Conservation (phyloP, 2,113 vertebrate genomes). For the Ciconia maguari region DNA sequence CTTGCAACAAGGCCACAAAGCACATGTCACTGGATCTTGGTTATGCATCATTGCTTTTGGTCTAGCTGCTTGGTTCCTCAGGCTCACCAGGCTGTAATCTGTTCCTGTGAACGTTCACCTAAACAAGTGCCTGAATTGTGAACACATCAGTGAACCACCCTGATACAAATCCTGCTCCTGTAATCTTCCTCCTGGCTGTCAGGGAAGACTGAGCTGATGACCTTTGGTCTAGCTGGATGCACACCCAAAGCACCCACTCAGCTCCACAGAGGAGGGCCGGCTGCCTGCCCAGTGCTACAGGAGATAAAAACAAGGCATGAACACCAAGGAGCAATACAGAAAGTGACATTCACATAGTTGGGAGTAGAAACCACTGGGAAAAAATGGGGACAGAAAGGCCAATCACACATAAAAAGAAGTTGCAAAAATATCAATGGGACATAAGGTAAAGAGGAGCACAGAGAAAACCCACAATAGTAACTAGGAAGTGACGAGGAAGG, state of each 20-base stretch:
- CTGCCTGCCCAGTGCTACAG: not conserved
- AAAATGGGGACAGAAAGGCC: not conserved
- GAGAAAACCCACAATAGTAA: not conserved
- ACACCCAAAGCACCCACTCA: not conserved
- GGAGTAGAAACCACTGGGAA: not conserved
- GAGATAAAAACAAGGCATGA: not conserved
- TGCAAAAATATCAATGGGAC: not conserved
- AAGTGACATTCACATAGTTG: not conserved
- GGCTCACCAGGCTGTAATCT: not conserved
- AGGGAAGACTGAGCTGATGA: not conserved
- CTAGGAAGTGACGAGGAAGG: not conserved
- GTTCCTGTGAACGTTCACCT: not conserved
- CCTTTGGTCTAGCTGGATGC: not conserved
- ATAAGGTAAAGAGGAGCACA: not conserved
- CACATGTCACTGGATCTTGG: not conserved
- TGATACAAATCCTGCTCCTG: not conserved
- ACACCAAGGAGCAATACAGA: not conserved
- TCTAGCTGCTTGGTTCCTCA: not conserved
- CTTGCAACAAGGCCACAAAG: not conserved
- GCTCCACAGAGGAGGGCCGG: not conserved
- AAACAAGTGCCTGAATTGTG: not conserved
- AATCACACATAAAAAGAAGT: not conserved
- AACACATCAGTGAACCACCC: not conserved
- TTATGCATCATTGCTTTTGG: not conserved
- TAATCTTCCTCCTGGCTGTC: not conserved